phyloP scores from a whole-genome alignment of 2,113 vertebrate species.

The Syrmaticus mikado region DNA sequence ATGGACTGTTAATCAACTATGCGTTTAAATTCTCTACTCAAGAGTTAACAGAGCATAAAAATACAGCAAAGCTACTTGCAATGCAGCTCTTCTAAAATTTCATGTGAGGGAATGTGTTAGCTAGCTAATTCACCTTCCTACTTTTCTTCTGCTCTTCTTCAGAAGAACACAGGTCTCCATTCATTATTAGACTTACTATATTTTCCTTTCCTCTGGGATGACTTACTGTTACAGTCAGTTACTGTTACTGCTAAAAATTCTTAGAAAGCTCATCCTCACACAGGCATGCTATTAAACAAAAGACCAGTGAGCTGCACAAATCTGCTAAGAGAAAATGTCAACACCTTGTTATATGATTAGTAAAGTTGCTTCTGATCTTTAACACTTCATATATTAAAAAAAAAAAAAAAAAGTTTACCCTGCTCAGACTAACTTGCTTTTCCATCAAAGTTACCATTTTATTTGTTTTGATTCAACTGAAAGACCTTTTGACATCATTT shows the following conservation, averaged over 20 bases:
- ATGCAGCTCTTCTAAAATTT: neutral
- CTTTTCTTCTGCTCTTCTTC: neutral
- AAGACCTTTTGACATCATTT: neutral
- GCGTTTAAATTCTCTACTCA: neutral
- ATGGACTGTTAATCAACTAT: accelerated
- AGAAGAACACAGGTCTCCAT: neutral
- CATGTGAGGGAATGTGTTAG: neutral
- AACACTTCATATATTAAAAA: neutral
- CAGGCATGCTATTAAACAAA: neutral
- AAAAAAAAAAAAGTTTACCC: neutral
- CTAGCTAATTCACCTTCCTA: neutral
- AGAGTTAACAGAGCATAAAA: neutral
- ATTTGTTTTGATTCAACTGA: neutral
- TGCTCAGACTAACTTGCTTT: neutral
- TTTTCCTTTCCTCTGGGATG: neutral
- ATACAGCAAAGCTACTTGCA: neutral
- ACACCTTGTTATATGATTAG: neutral
- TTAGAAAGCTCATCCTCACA: neutral
- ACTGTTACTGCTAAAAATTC: neutral
- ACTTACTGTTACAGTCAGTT: neutral
- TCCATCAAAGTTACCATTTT: neutral
- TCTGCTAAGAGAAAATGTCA: neutral
- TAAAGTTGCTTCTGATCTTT: neutral
- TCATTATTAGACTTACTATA: neutral
- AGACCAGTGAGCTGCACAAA: neutral